phyloP scores from a whole-genome alignment of 2,888 invertebrate genomes.

The Noctua janthe region DNA sequence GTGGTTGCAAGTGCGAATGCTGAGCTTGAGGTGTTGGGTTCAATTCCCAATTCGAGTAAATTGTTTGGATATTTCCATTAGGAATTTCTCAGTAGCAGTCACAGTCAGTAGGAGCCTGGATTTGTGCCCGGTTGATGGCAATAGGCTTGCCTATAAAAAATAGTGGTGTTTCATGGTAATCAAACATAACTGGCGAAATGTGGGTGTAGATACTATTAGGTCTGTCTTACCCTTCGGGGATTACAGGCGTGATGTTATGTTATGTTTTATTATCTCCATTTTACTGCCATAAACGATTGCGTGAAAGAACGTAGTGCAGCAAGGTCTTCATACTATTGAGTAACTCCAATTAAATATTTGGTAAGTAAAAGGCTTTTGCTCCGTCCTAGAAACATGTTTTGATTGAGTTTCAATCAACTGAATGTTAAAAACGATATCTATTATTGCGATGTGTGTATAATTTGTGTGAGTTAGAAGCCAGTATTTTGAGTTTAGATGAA shows the following conservation, averaged over 20 bases:
- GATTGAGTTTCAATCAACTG: constrained; percentile 44
- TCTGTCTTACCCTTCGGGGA: not conserved
- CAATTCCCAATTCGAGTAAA: too few relatives aligned
- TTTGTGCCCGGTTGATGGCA: too few relatives aligned
- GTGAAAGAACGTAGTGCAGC: constrained; percentile 1
- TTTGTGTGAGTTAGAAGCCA: not conserved
- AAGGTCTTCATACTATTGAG: constrained; percentile 23
- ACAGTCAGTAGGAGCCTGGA: too few relatives aligned
- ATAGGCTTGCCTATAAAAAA: too few relatives aligned
- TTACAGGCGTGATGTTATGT: not conserved
- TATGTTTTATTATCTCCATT: not conserved
- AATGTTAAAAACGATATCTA: constrained; percentile 9
- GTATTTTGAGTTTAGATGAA: not conserved
- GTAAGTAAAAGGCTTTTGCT: constrained; percentile 50
- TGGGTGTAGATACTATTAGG: not conserved
- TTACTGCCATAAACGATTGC: not conserved
- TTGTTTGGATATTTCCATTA: too few relatives aligned
- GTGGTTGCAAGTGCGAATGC: too few relatives aligned
- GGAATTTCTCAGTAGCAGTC: too few relatives aligned
- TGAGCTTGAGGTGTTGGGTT: too few relatives aligned
- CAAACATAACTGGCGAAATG: not conserved
- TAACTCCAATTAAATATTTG: constrained; percentile 51
- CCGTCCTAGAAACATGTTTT: constrained; percentile 35
- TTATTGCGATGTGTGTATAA: constrained; percentile 1
- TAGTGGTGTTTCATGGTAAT: too few relatives aligned